Conservation (phyloP, 1,140 invertebrate species). For the Drosophila rufa region DNA sequence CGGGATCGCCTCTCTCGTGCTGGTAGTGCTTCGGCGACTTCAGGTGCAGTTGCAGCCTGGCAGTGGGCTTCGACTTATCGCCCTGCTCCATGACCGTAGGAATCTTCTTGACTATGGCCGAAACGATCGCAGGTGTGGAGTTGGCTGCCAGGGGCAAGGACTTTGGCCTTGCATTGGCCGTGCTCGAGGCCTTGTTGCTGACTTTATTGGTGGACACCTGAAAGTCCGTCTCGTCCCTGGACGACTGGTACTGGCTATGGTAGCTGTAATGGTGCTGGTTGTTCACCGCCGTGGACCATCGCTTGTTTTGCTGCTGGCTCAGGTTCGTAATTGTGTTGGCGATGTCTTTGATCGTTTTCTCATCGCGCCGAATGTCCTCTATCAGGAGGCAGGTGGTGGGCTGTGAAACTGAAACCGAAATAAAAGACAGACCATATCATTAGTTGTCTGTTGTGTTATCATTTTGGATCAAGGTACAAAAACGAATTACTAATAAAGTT, state of each 20-base stretch:
- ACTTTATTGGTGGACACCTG: constrained; percentile 44
- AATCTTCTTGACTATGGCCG: constrained; percentile 85
- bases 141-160: constrained; percentile 81
- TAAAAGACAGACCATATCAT: neutral
- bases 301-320: constrained; percentile 82
- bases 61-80: constrained; percentile 30
- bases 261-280: constrained; percentile 69
- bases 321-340: constrained; percentile 84
- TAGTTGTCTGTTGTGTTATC: no score
- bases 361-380: constrained; percentile 80
- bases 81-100: constrained; percentile 76
- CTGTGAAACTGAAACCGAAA: constrained; percentile 64
- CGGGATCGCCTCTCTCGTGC: constrained; percentile 91
- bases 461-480: no score
- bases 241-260: constrained; percentile 61
- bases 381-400: constrained; percentile 76
- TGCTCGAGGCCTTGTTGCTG: constrained; percentile 40
- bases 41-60: constrained; percentile 62
- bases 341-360: constrained; percentile 83
- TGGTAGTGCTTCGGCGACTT: constrained; percentile 72
- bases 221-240: constrained; percentile 82
- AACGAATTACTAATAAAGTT: no score
- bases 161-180: constrained; percentile 71
- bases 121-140: constrained; percentile 83
- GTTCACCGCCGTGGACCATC: constrained; percentile 77